A percentile compares a stretch with the other conserved stretches of the same genome.
These are phyloP conservation scores for Ecliptopera silaceata DNA, from an alignment of 2,888 invertebrate genomes.

Conservation along the genomic window DNA sequence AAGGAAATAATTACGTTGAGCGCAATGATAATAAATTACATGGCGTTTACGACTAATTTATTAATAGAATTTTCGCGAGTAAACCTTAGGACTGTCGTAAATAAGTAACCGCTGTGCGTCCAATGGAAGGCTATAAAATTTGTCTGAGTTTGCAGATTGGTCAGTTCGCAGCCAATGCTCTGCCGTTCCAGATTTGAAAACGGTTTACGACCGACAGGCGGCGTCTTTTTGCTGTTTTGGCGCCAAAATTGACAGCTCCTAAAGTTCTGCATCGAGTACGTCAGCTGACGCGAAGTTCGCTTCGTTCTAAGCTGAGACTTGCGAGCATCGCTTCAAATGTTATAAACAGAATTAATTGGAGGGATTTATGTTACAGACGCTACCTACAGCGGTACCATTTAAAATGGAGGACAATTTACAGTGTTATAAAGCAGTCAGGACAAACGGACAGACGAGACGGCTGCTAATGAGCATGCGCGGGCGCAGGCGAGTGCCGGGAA, in stretches of 20 bases:
- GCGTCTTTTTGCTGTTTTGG: slow-evolving; percentile 78
- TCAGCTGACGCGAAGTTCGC: slow-evolving; percentile 18
- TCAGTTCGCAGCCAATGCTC: slow-evolving; percentile 68
- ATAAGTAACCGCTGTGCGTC: slow-evolving; percentile 72
- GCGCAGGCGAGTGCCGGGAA: slow-evolving; percentile 43
- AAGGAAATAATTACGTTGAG: slow-evolving; percentile 76
- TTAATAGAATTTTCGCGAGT: slow-evolving; percentile 82
- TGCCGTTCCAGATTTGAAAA: slow-evolving; percentile 74
- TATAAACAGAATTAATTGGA: slow-evolving; percentile 35
- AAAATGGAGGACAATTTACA: slow-evolving; percentile 58
- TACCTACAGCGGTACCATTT: slow-evolving; percentile 45
- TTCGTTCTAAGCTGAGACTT: slow-evolving; percentile 16
- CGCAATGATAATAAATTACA: slow-evolving; percentile 77
- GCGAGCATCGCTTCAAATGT: slow-evolving; percentile 17
- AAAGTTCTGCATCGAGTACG: slow-evolving; percentile 32
- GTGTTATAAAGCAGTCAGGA: slow-evolving; percentile 65
- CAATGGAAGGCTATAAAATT: slow-evolving; percentile 74
- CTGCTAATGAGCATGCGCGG: slow-evolving; percentile 55
- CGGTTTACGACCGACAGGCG: slow-evolving; percentile 77
- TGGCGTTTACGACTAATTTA: slow-evolving; percentile 79
- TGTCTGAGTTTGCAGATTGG: slow-evolving; percentile 70
- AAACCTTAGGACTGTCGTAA: slow-evolving; percentile 79
- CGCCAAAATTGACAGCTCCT: slow-evolving; percentile 76
- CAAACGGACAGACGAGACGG: slow-evolving; percentile 50
- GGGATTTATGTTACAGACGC: slow-evolving; percentile 33